Evolutionary conservation across 2,113 vertebrate species (phyloP).

Genomic region (Mellivora capensis): DNA sequence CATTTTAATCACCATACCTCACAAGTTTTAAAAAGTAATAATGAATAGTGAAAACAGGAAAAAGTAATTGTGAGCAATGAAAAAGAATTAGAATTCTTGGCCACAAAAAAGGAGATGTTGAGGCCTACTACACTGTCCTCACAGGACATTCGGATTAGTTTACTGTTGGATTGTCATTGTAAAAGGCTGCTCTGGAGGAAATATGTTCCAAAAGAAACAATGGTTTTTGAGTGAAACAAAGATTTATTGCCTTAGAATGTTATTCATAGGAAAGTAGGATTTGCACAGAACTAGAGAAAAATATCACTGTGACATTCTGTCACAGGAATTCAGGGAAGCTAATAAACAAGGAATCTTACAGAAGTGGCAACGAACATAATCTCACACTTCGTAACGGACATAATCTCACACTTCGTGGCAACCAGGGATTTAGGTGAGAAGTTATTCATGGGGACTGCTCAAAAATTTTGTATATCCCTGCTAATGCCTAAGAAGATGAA

Average conservation of each 20-base stretch:
- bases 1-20: not conserved
- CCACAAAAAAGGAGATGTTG: not conserved
- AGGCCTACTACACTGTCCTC: not conserved
- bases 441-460: not conserved
- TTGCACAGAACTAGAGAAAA: not conserved
- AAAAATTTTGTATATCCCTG: not conserved
- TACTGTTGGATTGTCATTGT: not conserved
- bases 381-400: not conserved
- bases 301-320: not conserved
- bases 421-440: not conserved
- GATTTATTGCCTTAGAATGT: not conserved
- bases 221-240: not conserved
- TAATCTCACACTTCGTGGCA: not conserved
- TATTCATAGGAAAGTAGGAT: not conserved
- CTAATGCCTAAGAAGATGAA: not conserved
- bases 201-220: not conserved
- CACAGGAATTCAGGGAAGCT: not conserved
- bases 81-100: not conserved
- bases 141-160: not conserved
- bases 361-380: not conserved
- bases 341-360: not conserved
- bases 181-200: not conserved
- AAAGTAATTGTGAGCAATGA: not conserved
- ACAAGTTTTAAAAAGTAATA: not conserved
- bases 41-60: not conserved